These are phyloP conservation scores for Leptobrachium ailaonicum DNA, from an alignment of 2,113 vertebrate species.

Conservation along the genomic window DNA sequence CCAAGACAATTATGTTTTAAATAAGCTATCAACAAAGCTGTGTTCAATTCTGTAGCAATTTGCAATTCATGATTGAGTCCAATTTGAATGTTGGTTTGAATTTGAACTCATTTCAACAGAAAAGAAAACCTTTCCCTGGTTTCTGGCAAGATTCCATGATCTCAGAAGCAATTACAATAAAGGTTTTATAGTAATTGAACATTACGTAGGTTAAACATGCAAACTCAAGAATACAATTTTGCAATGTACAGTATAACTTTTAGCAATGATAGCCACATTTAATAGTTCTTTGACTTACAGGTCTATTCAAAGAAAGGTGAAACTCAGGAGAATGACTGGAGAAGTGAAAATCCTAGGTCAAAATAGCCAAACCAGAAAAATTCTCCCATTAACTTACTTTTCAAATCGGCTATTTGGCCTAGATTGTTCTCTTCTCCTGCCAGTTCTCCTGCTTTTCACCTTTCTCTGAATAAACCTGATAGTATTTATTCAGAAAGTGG, in stretches of 20 bases:
- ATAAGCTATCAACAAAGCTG: slow-evolving; percentile 35
- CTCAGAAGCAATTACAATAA: slow-evolving; percentile 36
- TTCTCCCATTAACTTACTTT: too few species aligned
- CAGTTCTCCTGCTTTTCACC: too few species aligned
- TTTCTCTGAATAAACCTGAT: too few species aligned
- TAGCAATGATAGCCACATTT: too few species aligned
- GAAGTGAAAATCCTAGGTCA: too few species aligned
- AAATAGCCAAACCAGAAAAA: too few species aligned
- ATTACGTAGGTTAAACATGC: slow-evolving; percentile 25
- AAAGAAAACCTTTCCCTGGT: slow-evolving; percentile 18
- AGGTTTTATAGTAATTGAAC: slow-evolving; percentile 27
- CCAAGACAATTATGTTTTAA: slow-evolving; percentile 22
- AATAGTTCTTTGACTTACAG: too few species aligned
- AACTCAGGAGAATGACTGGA: too few species aligned
- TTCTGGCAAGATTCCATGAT: slow-evolving; percentile 28
- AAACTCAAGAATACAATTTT: slow-evolving; percentile 11
- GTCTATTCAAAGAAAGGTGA: too few species aligned
- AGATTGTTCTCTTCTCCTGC: too few species aligned
- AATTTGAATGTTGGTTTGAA: slow-evolving; percentile 35
- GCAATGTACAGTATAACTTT: background rate
- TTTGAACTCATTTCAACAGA: slow-evolving; percentile 37
- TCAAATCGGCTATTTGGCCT: too few species aligned
- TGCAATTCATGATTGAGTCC: slow-evolving; percentile 41
- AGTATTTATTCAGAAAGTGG: too few species aligned
- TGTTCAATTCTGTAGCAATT: slow-evolving; percentile 38